Conservation (phyloP, 2,888 invertebrate genomes). For the Callyntrura sp. region DNA sequence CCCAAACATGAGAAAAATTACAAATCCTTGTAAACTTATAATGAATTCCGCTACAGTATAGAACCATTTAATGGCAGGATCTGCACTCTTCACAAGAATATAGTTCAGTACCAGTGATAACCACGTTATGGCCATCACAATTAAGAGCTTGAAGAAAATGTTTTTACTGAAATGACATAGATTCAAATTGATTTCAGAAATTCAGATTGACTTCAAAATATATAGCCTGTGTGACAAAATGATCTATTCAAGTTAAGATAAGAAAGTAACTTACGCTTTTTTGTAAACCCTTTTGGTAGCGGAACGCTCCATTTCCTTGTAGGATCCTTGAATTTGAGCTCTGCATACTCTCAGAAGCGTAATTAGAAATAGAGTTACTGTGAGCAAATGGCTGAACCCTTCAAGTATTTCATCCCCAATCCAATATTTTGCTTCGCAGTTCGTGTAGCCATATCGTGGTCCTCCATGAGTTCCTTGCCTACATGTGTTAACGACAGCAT, state of each 20-base stretch:
- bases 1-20: conserved; percentile 80
- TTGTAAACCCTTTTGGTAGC: conserved; percentile 75
- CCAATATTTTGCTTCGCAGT: conserved; percentile 80
- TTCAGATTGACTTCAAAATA: too few species aligned
- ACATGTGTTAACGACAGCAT: conserved; percentile 17
- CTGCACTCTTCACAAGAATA: conserved; percentile 73
- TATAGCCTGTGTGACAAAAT: too few species aligned
- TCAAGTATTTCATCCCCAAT: conserved; percentile 78
- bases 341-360: conserved; percentile 75
- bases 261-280: conserved; percentile 77
- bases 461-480: conserved; percentile 77
- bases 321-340: conserved; percentile 70
- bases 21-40: conserved; percentile 79
- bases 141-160: conserved; percentile 79
- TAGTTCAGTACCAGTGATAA: conserved; percentile 72
- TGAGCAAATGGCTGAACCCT: conserved; percentile 77
- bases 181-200: conserved; percentile 24
- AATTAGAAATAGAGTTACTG: conserved; percentile 74
- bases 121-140: conserved; percentile 80
- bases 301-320: conserved; percentile 73
- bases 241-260: too few species aligned
- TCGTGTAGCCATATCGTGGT: conserved; percentile 77
- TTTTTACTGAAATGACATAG: conserved; percentile 60
- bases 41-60: conserved; percentile 78
- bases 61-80: conserved; percentile 75